Evolutionary conservation across 92 coral and sea anemone species (phyloP).

Genomic region (Phymanthus crucifer): DNA sequence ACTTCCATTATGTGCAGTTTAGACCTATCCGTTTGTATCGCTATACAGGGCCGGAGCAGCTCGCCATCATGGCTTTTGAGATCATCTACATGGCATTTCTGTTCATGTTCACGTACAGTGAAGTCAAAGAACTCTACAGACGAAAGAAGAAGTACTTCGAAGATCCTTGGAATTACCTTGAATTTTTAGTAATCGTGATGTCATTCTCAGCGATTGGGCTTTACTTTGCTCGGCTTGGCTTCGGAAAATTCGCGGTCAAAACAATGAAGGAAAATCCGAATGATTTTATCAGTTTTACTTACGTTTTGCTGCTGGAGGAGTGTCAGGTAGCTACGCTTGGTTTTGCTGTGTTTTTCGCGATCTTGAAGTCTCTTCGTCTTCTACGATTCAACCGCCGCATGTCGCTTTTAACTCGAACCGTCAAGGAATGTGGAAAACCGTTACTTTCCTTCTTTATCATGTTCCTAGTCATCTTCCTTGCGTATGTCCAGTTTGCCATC

Average conservation of each 20-base stretch:
- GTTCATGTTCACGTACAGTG: constrained; percentile 72
- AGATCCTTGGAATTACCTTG: constrained; percentile 82
- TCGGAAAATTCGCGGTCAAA: constrained; percentile 59
- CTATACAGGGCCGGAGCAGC: constrained; percentile 68
- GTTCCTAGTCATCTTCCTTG: constrained; percentile 66
- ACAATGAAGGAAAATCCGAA: constrained; percentile 66
- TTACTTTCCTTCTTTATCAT: constrained; percentile 70
- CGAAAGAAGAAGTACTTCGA: constrained; percentile 70
- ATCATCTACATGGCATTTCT: constrained; percentile 63
- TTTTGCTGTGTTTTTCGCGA: constrained; percentile 68
- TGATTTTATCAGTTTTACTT: constrained; percentile 71
- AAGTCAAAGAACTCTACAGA: constrained; percentile 61
- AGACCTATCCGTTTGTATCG: constrained; percentile 73
- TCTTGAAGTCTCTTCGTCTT: constrained; percentile 70
- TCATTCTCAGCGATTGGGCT: constrained; percentile 82
- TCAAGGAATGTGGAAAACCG: constrained; percentile 60
- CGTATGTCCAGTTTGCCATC: constrained; percentile 75
- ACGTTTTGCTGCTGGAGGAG: constrained; percentile 70
- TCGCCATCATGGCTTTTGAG: constrained; percentile 77
- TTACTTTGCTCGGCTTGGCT: constrained; percentile 72
- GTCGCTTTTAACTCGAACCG: constrained; percentile 64
- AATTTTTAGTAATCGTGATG: constrained; percentile 56
- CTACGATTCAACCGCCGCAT: constrained; percentile 82
- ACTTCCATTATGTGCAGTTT: constrained; percentile 65
- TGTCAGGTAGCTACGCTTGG: constrained; percentile 65